phyloP scores from a whole-genome alignment of 2,113 vertebrate species.

The Butorides virescens region DNA sequence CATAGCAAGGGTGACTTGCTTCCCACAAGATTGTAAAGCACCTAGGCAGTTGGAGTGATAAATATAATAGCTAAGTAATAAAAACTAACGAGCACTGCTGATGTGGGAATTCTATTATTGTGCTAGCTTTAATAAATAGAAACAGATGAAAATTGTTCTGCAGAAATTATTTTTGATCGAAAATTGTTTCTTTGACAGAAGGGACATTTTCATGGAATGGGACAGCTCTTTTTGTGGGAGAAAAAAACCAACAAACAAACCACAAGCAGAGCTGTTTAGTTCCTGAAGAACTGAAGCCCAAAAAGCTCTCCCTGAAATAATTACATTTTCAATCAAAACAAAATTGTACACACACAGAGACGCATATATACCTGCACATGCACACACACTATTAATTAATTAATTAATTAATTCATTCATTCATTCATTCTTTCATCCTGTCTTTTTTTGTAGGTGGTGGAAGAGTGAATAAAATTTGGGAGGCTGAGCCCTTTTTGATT shows the following conservation, averaged over 20 bases:
- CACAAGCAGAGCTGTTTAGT: not conserved
- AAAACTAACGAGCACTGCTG: not conserved
- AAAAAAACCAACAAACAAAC: not conserved
- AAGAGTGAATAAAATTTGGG: not conserved
- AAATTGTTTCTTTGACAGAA: not conserved
- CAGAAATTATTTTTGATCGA: not conserved
- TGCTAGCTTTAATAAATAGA: not conserved
- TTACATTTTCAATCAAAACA: not conserved
- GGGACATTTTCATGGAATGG: not conserved
- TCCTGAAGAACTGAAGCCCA: not conserved
- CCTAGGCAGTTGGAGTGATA: not conserved
- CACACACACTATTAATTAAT: not conserved
- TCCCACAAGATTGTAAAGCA: not conserved
- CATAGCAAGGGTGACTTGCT: not conserved
- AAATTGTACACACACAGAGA: not conserved
- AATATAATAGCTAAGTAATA: not conserved
- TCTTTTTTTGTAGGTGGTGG: rapidly evolving
- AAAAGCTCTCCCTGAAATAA: not conserved
- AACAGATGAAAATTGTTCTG: not conserved
- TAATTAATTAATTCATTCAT: rapidly evolving
- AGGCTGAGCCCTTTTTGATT: not conserved
- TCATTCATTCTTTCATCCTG: not conserved
- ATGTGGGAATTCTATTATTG: not conserved
- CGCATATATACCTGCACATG: not conserved
- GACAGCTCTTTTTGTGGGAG: not conserved